Evolutionary conservation across 2,888 invertebrate species (phyloP).

Genomic region (Nebria salina): DNA sequence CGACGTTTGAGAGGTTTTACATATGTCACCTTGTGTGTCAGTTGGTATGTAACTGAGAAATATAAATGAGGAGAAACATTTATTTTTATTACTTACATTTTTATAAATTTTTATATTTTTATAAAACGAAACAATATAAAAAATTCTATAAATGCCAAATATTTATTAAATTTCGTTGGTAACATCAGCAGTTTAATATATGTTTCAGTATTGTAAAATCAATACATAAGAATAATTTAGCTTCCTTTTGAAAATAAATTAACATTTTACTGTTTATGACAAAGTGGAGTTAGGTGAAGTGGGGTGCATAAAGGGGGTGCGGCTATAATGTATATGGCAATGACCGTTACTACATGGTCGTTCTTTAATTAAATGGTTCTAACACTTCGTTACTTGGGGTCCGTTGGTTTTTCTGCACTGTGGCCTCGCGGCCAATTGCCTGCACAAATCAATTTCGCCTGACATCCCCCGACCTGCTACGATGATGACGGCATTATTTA

Average conservation of each 20-base stretch:
- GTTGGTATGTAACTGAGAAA: no score
- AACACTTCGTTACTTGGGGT: slow-evolving; percentile 38
- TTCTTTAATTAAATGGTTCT: slow-evolving; percentile 32
- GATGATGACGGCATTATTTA: slow-evolving; percentile 3
- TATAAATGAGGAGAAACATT: no score
- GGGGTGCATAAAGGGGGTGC: slow-evolving; percentile 15
- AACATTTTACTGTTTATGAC: neutral
- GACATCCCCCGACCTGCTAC: slow-evolving; percentile 18
- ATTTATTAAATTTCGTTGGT: no score
- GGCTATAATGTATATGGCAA: slow-evolving; percentile 7
- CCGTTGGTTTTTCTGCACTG: slow-evolving; percentile 37
- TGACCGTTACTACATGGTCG: slow-evolving; percentile 8
- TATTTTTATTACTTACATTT: no score
- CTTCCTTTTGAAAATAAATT: neutral
- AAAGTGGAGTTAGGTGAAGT: neutral
- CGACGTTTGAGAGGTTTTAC: no score
- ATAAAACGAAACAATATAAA: no score
- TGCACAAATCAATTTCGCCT: slow-evolving; percentile 37
- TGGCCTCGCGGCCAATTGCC: slow-evolving; percentile 14
- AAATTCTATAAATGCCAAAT: no score
- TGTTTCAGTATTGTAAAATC: neutral
- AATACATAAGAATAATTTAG: neutral
- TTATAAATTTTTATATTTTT: no score
- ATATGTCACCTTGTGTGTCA: no score
- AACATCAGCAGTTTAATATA: neutral